Percentiles rank a stretch among this genome's conserved stretches.
Conservation (phyloP, 1,140 invertebrate genomes). For the Hylaeus anthracinus region DNA sequence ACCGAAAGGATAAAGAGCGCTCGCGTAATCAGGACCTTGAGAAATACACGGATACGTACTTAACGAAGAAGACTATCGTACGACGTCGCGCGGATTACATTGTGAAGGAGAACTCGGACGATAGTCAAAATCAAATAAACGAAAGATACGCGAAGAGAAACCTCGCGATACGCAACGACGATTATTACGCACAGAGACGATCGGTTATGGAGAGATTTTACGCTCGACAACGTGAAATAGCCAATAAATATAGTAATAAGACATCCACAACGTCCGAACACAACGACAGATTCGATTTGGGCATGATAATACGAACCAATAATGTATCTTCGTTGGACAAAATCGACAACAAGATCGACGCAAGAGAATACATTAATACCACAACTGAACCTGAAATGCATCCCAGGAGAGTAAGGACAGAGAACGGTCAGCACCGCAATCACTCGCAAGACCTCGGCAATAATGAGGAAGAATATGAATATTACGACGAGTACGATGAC, state of each 20-base stretch:
- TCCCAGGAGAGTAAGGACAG: no score
- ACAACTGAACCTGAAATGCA: no score
- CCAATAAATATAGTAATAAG: conserved; percentile 44
- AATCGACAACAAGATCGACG: neutral
- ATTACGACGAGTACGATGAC: conserved; percentile 6
- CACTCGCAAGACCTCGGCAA: neutral
- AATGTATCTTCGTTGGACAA: neutral
- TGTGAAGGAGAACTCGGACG: neutral
- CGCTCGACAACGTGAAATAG: conserved; percentile 59
- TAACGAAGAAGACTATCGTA: neutral
- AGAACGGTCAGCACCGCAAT: neutral
- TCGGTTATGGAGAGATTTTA: conserved; percentile 65
- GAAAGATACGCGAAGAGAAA: no score
- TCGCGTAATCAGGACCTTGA: neutral
- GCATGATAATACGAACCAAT: neutral
- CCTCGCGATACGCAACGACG: neutral
- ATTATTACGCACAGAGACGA: conserved; percentile 62
- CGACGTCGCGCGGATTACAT: neutral
- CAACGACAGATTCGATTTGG: neutral
- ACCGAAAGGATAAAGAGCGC: neutral
- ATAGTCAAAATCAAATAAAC: no score
- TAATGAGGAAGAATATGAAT: neutral
- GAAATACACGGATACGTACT: neutral
- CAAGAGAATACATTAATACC: no score
- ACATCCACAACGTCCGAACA: neutral